Evolutionary conservation across 2,113 vertebrate species (phyloP).

Genomic region (Spea multiplicata): DNA sequence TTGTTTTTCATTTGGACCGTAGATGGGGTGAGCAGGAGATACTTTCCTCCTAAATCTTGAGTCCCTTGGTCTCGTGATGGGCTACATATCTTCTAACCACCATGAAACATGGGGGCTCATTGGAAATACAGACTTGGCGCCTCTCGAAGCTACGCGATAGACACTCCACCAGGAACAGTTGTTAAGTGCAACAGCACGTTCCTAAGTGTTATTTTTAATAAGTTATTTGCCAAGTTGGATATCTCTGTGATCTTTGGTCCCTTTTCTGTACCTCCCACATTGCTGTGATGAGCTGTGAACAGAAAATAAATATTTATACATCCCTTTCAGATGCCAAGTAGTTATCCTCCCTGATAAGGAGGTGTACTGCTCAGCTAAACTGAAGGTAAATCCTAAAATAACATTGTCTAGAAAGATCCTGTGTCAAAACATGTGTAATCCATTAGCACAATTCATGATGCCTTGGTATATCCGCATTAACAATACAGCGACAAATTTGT

Average conservation of each 20-base stretch:
- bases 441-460: neutral
- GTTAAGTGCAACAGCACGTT: neutral
- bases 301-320: slow-evolving; percentile 43
- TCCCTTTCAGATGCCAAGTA: slow-evolving; percentile 13
- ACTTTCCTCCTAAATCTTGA: too few species aligned
- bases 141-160: too few species aligned
- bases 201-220: slow-evolving; percentile 31
- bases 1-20: too few species aligned
- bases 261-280: slow-evolving; percentile 15
- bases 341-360: slow-evolving; percentile 33
- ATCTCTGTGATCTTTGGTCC: neutral
- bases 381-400: slow-evolving; percentile 22
- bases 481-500: neutral
- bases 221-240: slow-evolving; percentile 31
- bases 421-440: slow-evolving; percentile 38
- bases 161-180: too few species aligned
- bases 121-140: too few species aligned
- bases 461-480: neutral
- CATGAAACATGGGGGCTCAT: too few species aligned
- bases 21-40: too few species aligned
- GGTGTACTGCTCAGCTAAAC: slow-evolving; percentile 30
- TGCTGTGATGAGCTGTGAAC: slow-evolving; percentile 27
- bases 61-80: too few species aligned
- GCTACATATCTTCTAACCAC: too few species aligned
- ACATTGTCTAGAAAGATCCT: slow-evolving; percentile 29